Conservation (phyloP, 2,113 vertebrate genomes). For the Sapajus apella region DNA sequence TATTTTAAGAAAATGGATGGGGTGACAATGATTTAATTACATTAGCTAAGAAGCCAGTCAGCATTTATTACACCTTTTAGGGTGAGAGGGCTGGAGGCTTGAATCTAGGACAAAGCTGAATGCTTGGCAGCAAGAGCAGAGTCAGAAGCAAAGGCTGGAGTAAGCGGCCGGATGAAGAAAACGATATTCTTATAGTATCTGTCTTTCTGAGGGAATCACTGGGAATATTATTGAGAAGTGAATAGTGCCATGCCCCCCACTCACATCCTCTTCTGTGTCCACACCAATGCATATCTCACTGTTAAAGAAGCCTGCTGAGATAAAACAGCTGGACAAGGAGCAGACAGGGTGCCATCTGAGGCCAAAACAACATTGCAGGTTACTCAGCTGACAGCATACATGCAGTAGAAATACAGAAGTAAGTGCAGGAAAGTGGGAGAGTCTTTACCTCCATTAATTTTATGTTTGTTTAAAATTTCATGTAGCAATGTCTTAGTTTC, state of each 20-base stretch:
- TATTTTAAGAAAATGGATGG: constrained; percentile 64
- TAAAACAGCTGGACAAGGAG: not conserved
- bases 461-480: not conserved
- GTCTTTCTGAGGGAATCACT: not conserved
- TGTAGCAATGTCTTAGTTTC: not conserved
- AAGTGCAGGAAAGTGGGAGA: not conserved
- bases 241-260: not conserved
- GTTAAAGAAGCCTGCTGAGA: not conserved
- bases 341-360: not conserved
- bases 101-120: constrained; percentile 1
- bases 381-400: not conserved
- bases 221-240: not conserved
- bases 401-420: not conserved
- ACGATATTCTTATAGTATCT: not conserved
- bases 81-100: not conserved
- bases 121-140: not conserved
- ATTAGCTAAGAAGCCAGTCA: constrained; percentile 21
- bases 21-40: constrained; percentile 43
- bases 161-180: not conserved
- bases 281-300: not conserved
- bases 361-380: not conserved
- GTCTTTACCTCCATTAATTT: not conserved
- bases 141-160: not conserved
- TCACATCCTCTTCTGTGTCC: not conserved
- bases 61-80: not conserved